Conservation (phyloP, 2,797 vertebrate species). For the Phrynocephalus forsythii region DNA sequence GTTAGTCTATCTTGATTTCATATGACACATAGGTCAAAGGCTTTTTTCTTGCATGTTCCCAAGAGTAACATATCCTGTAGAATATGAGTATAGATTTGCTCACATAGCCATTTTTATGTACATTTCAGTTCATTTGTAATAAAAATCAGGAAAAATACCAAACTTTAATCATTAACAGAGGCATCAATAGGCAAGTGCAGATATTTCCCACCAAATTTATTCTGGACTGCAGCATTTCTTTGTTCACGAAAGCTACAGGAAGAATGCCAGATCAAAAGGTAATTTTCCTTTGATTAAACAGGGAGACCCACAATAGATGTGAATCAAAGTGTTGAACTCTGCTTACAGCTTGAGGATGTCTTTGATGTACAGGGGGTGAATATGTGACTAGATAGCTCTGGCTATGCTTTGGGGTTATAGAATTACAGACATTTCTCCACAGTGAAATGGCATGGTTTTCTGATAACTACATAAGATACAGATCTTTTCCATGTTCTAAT, state of each 20-base stretch:
- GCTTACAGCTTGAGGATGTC: not conserved
- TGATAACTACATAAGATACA: not conserved
- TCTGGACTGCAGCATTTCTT: not conserved
- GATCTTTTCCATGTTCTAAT: not conserved
- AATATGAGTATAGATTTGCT: too few relatives aligned
- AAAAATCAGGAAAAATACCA: not conserved
- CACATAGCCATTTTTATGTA: not conserved
- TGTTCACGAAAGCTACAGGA: conserved; percentile 1
- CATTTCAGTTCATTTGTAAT: conserved; percentile 5
- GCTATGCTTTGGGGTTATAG: not conserved
- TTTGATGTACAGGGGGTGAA: not conserved
- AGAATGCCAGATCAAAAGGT: not conserved
- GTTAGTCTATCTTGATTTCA: not conserved
- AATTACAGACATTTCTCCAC: not conserved
- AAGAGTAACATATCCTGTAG: not conserved
- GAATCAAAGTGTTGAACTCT: not conserved
- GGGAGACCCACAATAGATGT: not conserved
- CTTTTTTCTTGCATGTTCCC: not conserved
- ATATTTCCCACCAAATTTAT: not conserved
- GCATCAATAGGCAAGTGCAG: not conserved
- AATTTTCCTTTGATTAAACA: conserved; percentile 9
- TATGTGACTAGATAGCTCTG: not conserved
- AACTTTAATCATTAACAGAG: not conserved
- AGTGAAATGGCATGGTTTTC: not conserved
- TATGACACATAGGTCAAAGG: not conserved